phyloP scores from a whole-genome alignment of 2,888 invertebrate genomes.

The Lithophane semibrunnea region DNA sequence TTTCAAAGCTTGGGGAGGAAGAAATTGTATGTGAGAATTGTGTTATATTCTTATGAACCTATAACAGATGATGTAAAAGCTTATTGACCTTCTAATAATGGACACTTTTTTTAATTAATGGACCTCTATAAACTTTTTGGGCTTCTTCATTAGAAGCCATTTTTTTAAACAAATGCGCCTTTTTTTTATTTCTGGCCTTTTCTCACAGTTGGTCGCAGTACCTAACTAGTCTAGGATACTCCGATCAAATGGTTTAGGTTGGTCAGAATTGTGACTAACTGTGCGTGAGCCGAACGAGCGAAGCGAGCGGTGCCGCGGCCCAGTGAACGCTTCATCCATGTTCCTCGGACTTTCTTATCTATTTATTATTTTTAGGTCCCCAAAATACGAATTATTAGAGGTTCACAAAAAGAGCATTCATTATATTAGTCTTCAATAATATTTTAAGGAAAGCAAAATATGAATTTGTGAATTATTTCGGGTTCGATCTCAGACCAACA shows the following conservation, averaged over 20 bases:
- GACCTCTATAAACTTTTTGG: not conserved
- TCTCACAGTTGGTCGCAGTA: not conserved
- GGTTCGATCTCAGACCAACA: too few species aligned
- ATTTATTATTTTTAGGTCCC: not conserved
- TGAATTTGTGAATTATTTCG: not conserved
- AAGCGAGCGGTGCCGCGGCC: not conserved
- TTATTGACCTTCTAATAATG: not conserved
- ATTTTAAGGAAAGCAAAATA: not conserved
- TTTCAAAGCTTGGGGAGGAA: conserved; percentile 38
- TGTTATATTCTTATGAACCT: not conserved
- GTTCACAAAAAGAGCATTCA: not conserved
- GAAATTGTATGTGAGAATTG: conserved; percentile 3
- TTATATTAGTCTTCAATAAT: not conserved
- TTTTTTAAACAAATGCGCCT: too few species aligned
- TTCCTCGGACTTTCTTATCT: not conserved
- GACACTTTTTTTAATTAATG: not conserved
- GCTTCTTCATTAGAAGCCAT: too few species aligned
- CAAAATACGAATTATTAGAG: not conserved
- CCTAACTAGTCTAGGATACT: not conserved
- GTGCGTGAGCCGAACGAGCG: not conserved
- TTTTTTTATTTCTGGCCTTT: not conserved
- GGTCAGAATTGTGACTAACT: not conserved
- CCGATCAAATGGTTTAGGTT: not conserved
- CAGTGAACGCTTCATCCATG: not conserved
- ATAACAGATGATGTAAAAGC: not conserved